Conservation (phyloP, 1,140 invertebrate genomes). For the Sitophilus oryzae region DNA sequence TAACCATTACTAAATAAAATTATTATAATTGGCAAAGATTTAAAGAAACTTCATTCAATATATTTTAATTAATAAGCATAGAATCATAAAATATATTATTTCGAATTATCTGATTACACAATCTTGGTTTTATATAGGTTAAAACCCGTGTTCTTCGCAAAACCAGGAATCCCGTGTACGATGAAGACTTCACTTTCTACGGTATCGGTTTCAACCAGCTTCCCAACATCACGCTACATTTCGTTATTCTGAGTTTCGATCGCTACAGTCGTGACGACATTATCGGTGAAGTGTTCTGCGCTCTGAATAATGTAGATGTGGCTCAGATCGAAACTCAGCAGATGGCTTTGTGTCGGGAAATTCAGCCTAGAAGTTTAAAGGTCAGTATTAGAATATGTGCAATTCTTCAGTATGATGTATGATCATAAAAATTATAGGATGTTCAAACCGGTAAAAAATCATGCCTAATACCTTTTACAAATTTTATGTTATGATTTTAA, state of each 20-base stretch:
- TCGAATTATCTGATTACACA: too few species aligned
- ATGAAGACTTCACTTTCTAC: conserved; percentile 96
- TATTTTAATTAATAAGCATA: too few species aligned
- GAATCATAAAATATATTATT: too few species aligned
- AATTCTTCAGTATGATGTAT: too few species aligned
- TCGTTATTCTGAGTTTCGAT: conserved; percentile 94
- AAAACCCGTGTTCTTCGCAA: conserved; percentile 91
- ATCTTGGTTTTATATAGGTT: conserved; percentile 37
- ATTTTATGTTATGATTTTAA: too few species aligned
- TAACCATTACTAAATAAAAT: not conserved
- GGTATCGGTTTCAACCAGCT: conserved; percentile 81
- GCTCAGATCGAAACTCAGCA: conserved; percentile 73
- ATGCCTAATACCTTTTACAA: too few species aligned
- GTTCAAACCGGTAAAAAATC: too few species aligned
- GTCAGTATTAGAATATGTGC: conserved; percentile 49
- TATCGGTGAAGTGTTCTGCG: conserved; percentile 92
- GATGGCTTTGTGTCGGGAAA: conserved; percentile 71
- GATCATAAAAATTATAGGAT: too few species aligned
- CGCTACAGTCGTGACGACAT: conserved; percentile 94
- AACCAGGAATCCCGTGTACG: conserved; percentile 87
- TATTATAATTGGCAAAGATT: not conserved
- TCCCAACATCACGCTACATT: conserved; percentile 82
- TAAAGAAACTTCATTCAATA: conserved; percentile 63
- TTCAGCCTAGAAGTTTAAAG: conserved; percentile 80
- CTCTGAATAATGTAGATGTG: conserved; percentile 71